Conservation (phyloP, 2,888 invertebrate species). For the Acleris laterana region DNA sequence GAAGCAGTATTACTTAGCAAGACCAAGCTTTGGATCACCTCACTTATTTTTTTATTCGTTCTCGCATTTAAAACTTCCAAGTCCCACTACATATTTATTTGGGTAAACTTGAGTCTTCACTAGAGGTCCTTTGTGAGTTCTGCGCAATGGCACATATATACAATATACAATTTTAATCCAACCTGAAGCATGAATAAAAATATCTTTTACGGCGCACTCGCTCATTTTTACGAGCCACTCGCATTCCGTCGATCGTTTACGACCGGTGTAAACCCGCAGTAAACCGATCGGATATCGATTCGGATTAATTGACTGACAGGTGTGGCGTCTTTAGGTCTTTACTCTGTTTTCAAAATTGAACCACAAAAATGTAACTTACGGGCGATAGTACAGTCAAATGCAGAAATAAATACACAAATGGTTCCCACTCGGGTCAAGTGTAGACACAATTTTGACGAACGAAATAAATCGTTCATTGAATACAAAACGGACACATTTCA, state of each 20-base stretch:
- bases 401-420: too few species aligned
- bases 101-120: neutral
- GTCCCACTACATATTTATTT: too few species aligned
- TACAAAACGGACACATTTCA: too few species aligned
- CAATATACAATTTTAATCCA: slow-evolving; percentile 15
- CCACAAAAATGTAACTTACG: too few species aligned
- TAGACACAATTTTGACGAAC: too few species aligned
- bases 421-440: too few species aligned
- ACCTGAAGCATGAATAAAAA: slow-evolving; percentile 19
- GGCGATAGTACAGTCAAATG: too few species aligned
- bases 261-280: slow-evolving; percentile 4
- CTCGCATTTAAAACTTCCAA: too few species aligned
- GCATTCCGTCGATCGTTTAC: slow-evolving; percentile 18
- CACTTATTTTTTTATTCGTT: too few species aligned
- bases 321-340: slow-evolving; percentile 11
- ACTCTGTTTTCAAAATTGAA: slow-evolving; percentile 2
- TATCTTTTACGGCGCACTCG: slow-evolving; percentile 13
- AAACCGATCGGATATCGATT: slow-evolving; percentile 20
- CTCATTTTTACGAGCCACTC: slow-evolving; percentile 14
- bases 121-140: neutral
- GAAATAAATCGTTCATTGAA: too few species aligned
- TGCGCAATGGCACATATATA: slow-evolving; percentile 1
- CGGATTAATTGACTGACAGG: slow-evolving; percentile 18
- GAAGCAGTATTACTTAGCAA: too few species aligned
- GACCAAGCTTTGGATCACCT: too few species aligned